Evolutionary conservation across 2,888 invertebrate genomes (phyloP).

Genomic region (Gibbula magus): DNA sequence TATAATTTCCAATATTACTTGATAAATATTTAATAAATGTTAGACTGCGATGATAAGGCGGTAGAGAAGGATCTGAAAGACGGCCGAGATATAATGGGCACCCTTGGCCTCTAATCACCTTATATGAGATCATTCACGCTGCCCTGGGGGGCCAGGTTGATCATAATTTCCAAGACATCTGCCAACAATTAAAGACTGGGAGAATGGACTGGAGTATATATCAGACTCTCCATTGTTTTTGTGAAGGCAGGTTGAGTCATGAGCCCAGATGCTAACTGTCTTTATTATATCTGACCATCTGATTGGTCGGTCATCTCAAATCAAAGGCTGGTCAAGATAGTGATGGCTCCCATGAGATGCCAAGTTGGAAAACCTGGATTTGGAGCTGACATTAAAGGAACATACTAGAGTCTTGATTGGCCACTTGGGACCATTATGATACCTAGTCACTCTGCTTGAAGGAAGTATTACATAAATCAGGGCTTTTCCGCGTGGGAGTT

Average conservation of each 20-base stretch:
- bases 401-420: too few species aligned
- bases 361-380: too few species aligned
- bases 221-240: neutral
- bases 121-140: constrained; percentile 6
- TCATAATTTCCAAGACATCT: constrained; percentile 18
- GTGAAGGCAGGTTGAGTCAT: constrained; percentile 18
- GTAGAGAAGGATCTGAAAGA: neutral
- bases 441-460: neutral
- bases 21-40: constrained; percentile 19
- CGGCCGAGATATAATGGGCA: neutral
- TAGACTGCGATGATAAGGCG: neutral
- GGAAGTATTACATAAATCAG: constrained; percentile 10
- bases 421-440: neutral
- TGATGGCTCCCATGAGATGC: too few species aligned
- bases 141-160: constrained; percentile 1
- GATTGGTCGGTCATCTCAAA: neutral
- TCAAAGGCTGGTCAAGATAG: neutral
- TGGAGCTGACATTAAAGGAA: too few species aligned
- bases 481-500: constrained; percentile 9
- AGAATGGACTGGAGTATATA: constrained; percentile 3
- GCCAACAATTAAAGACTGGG: constrained; percentile 11
- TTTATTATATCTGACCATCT: constrained; percentile 14
- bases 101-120: neutral
- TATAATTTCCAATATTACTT: constrained; percentile 21
- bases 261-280: constrained; percentile 5